phyloP scores from a whole-genome alignment of 2,797 vertebrate species.

The Poecile montanus region DNA sequence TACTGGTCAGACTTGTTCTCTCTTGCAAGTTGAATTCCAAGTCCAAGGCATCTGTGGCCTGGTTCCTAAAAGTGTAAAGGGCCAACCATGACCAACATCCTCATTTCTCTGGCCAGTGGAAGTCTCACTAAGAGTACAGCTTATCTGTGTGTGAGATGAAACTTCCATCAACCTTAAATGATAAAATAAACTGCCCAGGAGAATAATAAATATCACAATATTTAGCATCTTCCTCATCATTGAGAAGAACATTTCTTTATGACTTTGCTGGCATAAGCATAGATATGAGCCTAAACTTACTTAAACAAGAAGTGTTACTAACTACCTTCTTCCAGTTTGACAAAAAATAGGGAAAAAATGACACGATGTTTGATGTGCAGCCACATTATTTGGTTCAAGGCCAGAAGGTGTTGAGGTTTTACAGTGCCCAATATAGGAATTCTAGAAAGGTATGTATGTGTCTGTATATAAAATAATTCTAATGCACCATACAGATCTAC shows the following conservation, averaged over 20 bases:
- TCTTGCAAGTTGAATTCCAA: background rate
- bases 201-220: background rate
- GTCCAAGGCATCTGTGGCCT: background rate
- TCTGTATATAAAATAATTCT: background rate
- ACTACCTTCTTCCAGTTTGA: background rate
- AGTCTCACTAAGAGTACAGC: background rate
- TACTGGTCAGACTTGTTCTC: background rate
- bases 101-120: background rate
- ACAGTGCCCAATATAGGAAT: background rate
- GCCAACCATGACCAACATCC: background rate
- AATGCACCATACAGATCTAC: background rate
- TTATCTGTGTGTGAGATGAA: background rate
- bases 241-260: background rate
- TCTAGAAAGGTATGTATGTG: background rate
- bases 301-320: background rate
- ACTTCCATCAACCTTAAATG: background rate
- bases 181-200: background rate
- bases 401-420: background rate
- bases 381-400: background rate
- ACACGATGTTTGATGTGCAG: accelerated
- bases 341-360: background rate
- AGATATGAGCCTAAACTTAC: background rate
- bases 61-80: background rate
- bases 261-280: background rate
- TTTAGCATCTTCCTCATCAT: background rate